Evolutionary conservation across 2,113 vertebrate genomes (phyloP), one percentile per base, ranked within the genome.

Genomic region (Lipophrys pholis): DNA sequence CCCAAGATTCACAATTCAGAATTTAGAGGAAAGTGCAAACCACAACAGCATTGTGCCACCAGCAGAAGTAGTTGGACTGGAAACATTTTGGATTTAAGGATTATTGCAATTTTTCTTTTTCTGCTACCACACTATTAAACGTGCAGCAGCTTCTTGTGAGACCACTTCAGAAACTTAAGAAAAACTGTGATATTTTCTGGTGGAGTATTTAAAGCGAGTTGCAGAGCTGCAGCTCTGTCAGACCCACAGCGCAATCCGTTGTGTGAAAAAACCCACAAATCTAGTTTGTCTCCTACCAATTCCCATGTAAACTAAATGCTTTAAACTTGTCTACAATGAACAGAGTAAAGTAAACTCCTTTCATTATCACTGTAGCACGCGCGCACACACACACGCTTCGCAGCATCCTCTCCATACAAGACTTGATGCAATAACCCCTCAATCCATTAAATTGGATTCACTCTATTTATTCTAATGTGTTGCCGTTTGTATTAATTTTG

Each of bases 151-250:
- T 59, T 40, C 9, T 40, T 52, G 59, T 64, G 53, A 11, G 15
- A 54, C 59, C 11, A 49, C 0, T 30, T 30, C 21, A 30, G 21
- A 2, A 30, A 30, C 4, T 30, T 4, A 30, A 30, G 21, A 67
- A 71, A 14, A 48, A 58, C 10, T 10, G 36, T 11, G 6, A 57
- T 30, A 51, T 72, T 72, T 71, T 50, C 15, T 41, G 16, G 6
- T 14, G 11, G n/a, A 39, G 38, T 14, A 45, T 69, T 42, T 49
- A 14, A 62, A 68, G 21, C 21, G 2, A 30, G 21, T 30, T 30
- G 21, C 21, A 30, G 21, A 30, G 21, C 21, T 30, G 21, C 21
- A 30, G 21, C 21, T 30, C 21, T 30, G n/a, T 36, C 50, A 11
- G 43, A n/a, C 4, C 4, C 39, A 9, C n/a, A 68, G 17, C 35